Base-by-base conservation (phyloP, 2,113 vertebrate species). In the Chionis minor region DNA sequence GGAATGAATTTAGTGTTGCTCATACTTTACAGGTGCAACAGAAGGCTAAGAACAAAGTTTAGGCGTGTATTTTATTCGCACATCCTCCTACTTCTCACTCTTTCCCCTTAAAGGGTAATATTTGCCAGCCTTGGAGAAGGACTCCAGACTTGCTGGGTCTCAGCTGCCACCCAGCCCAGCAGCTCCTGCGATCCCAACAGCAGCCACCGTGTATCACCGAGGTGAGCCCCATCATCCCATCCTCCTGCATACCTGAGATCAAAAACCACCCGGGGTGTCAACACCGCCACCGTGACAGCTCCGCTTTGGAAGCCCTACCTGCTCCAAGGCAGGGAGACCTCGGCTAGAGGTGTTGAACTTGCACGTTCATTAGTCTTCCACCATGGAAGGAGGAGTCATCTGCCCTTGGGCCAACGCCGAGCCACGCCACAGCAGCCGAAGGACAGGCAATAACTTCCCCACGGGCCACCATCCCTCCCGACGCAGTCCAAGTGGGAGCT, bases 381-480 rank as follows among this genome's bases (percentile, higher is more conserved):
- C 49, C 38, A 2, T 0, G 4, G 15, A 30, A 22, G 23, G 52
- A 30, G 38, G 12, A 45, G 8, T 1, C n/a, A 7, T 28, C 40
- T 40, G 56, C 62, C 51, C 35, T 27, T 2, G 30, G 35, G 47
- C 38, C 62, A 35, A 73, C 0, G 14, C 70, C 27, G 14, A n/a
- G 13, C 26, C 6, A 30, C 3, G 20, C 78, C 67, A 26, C 59
- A 28, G 40, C 45, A 11, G 35, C 47, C 83, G 2, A 5, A 65
- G 10, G 20, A 5, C 35, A 8, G 10, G 71, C 22, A 8, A 3
- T 2, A 16, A 69, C 23, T 42, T 4, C 8, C 0, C 1, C 0
- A 0, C 9, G 8, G 62, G 83, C n/a, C 14, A 3, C 5, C 52
- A 9, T 12, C 12, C 61, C 13, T 33, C 21, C 24, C 44, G 3